Evolutionary conservation across 2,113 vertebrate species (phyloP).

Genomic region (Tyrannus savana): DNA sequence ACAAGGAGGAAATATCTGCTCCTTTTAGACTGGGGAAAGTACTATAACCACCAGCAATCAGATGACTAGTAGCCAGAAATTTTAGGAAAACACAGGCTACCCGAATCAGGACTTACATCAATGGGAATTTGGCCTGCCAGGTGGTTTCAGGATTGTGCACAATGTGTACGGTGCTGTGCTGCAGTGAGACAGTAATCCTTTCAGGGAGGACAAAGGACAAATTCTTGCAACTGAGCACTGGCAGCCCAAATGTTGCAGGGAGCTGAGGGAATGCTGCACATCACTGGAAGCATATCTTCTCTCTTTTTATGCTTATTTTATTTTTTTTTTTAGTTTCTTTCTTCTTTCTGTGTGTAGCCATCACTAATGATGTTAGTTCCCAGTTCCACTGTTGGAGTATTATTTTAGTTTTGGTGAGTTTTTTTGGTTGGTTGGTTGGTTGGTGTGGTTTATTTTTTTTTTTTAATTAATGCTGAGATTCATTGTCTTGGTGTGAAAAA

Average conservation of each 20-base stretch:
- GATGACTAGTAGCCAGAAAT: neutral
- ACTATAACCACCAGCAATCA: neutral
- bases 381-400: neutral
- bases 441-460: neutral
- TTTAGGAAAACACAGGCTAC: neutral
- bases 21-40: neutral
- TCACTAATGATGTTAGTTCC: neutral
- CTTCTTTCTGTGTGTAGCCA: neutral
- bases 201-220: neutral
- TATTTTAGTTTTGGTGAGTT: neutral
- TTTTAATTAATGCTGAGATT: neutral
- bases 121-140: neutral
- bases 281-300: neutral
- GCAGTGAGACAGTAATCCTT: rapidly evolving
- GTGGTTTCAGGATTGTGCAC: neutral
- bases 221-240: neutral
- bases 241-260: neutral
- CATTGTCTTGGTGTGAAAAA: neutral
- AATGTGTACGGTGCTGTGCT: neutral
- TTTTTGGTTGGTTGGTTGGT: neutral
- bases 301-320: neutral
- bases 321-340: neutral
- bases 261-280: neutral
- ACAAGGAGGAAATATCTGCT: neutral
- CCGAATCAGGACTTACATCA: neutral